Conservation (phyloP, 92 coral and sea anemone species). For the Phenganax marumi region DNA sequence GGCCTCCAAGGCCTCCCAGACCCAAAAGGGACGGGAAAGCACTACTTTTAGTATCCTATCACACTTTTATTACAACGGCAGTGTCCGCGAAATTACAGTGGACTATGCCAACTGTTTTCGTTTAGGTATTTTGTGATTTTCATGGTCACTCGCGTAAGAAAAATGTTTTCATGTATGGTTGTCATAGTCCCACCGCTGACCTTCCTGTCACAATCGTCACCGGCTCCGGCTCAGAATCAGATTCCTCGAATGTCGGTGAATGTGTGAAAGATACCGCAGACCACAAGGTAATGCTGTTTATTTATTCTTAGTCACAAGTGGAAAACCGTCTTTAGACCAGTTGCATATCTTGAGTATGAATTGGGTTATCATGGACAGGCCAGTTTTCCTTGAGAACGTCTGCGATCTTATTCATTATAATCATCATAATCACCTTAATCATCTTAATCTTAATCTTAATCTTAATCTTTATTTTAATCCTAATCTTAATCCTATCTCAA, state of each 20-base stretch:
- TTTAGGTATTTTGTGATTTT: conserved; percentile 90
- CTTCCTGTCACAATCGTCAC: conserved; percentile 69
- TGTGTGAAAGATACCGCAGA: conserved; percentile 55
- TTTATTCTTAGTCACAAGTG: not conserved
- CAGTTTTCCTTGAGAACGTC: no score
- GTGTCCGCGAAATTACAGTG: not conserved
- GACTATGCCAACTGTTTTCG: not conserved
- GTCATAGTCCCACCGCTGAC: conserved; percentile 72
- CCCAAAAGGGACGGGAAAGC: no score
- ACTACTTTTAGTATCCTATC: no score
- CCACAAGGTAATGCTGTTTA: conserved; percentile 11
- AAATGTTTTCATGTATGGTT: conserved; percentile 96
- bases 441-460: not conserved
- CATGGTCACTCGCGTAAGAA: conserved; percentile 98
- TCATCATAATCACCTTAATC: no score
- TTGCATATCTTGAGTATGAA: no score
- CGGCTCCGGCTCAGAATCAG: conserved; percentile 67
- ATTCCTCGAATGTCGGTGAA: conserved; percentile 65
- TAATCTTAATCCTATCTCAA: no score
- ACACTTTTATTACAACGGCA: no score
- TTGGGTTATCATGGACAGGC: no score
- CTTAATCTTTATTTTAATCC: no score
- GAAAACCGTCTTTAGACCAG: no score
- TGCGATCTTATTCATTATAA: not conserved
- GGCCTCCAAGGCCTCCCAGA: no score